These are phyloP conservation scores for Lordiphosa collinella DNA, from an alignment of 1,140 invertebrate species.

Conservation along the genomic window DNA sequence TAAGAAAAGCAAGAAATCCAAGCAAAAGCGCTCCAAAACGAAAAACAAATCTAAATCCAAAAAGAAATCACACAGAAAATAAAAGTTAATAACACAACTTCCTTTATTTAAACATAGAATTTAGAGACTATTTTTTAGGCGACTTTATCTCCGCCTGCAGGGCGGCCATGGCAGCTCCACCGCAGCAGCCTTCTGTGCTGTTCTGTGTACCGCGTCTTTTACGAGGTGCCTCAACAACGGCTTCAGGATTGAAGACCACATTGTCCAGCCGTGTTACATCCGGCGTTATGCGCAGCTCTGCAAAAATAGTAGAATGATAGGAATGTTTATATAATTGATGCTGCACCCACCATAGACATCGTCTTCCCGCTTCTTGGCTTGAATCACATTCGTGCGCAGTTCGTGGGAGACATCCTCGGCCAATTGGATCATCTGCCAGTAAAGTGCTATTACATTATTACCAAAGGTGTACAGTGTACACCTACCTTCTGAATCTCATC, in stretches of 20 bases:
- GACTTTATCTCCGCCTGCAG: slow-evolving; percentile 31
- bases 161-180: slow-evolving; percentile 47
- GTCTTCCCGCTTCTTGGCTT: slow-evolving; percentile 54
- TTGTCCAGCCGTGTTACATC: slow-evolving; percentile 71
- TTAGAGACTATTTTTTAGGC: slow-evolving; percentile 46
- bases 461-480: too few species aligned
- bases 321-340: slow-evolving; percentile 39
- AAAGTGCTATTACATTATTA: neutral
- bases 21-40: slow-evolving; percentile 30
- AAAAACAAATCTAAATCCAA: slow-evolving; percentile 57
- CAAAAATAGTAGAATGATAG: too few species aligned
- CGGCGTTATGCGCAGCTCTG: slow-evolving; percentile 65
- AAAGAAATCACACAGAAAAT: slow-evolving; percentile 48
- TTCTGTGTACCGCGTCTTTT: slow-evolving; percentile 21
- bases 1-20: slow-evolving; percentile 38
- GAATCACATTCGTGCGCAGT: slow-evolving; percentile 73
- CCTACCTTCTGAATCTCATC: slow-evolving; percentile 66
- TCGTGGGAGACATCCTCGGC: slow-evolving; percentile 66
- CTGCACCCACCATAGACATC: slow-evolving; percentile 54
- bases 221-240: slow-evolving; percentile 46
- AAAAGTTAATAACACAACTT: slow-evolving; percentile 18
- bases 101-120: slow-evolving; percentile 20
- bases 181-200: slow-evolving; percentile 44
- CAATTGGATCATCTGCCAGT: slow-evolving; percentile 60
- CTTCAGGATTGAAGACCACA: slow-evolving; percentile 65